phyloP scores from a whole-genome alignment of 2,113 vertebrate genomes.

The Ahaetulla prasina region DNA sequence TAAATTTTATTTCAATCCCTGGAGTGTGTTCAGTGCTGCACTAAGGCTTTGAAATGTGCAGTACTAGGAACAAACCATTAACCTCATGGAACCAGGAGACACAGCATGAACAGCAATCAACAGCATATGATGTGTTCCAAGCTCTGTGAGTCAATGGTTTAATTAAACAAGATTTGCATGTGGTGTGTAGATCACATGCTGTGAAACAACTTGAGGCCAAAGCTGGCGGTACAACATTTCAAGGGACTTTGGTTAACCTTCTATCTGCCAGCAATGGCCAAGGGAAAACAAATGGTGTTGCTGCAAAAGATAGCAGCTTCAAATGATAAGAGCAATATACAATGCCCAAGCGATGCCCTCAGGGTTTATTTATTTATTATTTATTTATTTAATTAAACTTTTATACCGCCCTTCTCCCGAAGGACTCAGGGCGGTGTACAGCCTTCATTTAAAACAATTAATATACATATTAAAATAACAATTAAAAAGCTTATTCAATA shows the following conservation, averaged over 20 bases:
- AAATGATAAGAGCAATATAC: background rate
- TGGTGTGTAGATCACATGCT: background rate
- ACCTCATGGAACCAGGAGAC: background rate
- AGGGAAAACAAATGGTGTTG: background rate
- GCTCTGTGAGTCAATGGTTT: conserved; percentile 15
- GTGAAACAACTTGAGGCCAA: conserved; percentile 3
- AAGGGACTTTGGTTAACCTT: background rate
- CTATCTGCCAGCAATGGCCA: background rate
- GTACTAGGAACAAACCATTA: background rate
- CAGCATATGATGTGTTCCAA: background rate
- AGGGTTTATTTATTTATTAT: too few species aligned
- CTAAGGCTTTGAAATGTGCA: background rate
- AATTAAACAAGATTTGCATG: conserved; percentile 30
- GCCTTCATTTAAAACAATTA: too few species aligned
- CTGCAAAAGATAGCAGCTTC: background rate
- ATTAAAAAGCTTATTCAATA: too few species aligned
- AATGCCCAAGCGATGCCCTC: too few species aligned
- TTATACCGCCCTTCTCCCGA: too few species aligned
- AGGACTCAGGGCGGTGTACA: too few species aligned
- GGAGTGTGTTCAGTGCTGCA: background rate
- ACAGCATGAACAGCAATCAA: background rate
- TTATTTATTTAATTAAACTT: too few species aligned
- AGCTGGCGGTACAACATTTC: background rate
- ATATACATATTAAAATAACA: too few species aligned
- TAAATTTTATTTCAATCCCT: background rate